Evolutionary conservation across 2,888 invertebrate genomes (phyloP).

Genomic region (Cosmorhoe ocellata): DNA sequence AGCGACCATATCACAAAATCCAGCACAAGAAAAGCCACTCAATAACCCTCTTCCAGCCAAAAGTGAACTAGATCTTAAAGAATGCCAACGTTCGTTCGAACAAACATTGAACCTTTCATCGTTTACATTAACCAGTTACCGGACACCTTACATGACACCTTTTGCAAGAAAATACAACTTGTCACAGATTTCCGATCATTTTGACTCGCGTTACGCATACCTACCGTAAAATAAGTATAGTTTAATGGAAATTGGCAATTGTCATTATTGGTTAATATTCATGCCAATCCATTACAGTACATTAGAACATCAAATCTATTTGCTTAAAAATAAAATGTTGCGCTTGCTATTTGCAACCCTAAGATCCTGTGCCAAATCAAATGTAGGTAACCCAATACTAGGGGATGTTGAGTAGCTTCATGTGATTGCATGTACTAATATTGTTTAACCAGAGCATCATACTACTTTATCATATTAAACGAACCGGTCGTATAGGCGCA

Average conservation of each 20-base stretch:
- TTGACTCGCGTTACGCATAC: no score
- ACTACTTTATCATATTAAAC: no score
- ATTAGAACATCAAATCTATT: constrained; percentile 1
- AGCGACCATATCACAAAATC: constrained; percentile 37
- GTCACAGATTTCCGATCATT: no score
- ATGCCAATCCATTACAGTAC: constrained; percentile 35
- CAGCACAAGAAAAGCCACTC: constrained; percentile 24
- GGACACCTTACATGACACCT: no score
- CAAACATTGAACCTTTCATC: background rate
- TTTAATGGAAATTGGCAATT: background rate
- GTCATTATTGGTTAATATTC: no score
- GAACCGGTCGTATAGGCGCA: no score
- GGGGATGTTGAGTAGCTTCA: no score
- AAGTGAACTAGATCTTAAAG: constrained; percentile 9
- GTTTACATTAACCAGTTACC: constrained; percentile 4
- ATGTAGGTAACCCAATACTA: background rate
- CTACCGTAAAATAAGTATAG: no score
- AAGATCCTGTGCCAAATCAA: constrained; percentile 6
- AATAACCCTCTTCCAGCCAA: constrained; percentile 12
- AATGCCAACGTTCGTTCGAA: no score
- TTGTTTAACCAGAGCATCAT: no score
- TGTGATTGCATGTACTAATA: no score
- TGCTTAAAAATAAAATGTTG: constrained; percentile 1
- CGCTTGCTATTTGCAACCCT: constrained; percentile 16
- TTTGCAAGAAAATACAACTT: no score